A percentile compares a stretch with the other conserved stretches of the same genome.
These are phyloP conservation scores for Nasonia longicornis DNA, from an alignment of 1,140 invertebrate genomes.

Conservation along the genomic window DNA sequence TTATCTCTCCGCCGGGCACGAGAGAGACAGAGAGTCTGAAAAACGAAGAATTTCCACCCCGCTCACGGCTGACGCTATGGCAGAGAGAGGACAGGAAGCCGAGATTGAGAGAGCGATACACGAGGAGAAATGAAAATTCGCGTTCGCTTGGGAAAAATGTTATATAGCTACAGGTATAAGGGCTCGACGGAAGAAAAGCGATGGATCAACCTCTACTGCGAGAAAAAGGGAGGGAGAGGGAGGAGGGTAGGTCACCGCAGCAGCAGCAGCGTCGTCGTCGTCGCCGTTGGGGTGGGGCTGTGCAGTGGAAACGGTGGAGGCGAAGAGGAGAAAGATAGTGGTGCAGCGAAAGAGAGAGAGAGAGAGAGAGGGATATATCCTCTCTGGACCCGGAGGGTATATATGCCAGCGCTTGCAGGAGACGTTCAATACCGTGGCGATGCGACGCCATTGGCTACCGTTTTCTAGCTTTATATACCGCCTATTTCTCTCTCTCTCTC, in stretches of 20 bases:
- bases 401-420: conserved; percentile 49
- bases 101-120: not conserved
- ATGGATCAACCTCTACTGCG: conserved; percentile 27
- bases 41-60: conserved; percentile 33
- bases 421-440: conserved; percentile 63
- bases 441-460: conserved; percentile 62
- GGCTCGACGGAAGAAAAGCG: conserved; percentile 16
- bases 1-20: conserved; percentile 31
- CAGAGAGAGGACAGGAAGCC: conserved; percentile 6
- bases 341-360: conserved; percentile 51
- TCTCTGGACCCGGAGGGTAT: conserved; percentile 52
- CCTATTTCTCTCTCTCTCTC: conserved; percentile 48
- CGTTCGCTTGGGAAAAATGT: not conserved
- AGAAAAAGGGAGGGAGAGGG: conserved; percentile 13
- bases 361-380: conserved; percentile 40
- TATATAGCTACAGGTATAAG: not conserved
- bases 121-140: not conserved
- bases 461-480: conserved; percentile 50
- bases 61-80: not conserved
- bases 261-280: conserved; percentile 32
- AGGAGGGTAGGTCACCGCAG: conserved; percentile 50
- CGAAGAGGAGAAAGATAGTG: conserved; percentile 43
- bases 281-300: not conserved
- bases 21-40: conserved; percentile 36
- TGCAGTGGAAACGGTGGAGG: conserved; percentile 42